These are phyloP conservation scores for Hipposideros armiger DNA, from an alignment of 2,113 vertebrate genomes.

Conservation along the genomic window DNA sequence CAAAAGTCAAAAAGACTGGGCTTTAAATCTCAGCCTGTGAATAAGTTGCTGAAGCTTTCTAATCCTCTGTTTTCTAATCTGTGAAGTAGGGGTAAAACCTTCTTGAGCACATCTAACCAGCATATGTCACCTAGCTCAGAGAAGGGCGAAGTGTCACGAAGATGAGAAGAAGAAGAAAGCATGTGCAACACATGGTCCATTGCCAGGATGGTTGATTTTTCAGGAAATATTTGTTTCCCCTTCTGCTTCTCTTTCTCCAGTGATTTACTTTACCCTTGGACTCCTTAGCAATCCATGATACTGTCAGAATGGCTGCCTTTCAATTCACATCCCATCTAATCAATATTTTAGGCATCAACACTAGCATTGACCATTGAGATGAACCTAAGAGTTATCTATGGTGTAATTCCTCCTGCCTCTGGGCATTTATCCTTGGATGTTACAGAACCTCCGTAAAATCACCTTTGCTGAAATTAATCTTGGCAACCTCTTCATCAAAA, in stretches of 20 bases:
- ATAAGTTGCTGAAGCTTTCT: neutral
- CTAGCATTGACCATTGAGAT: neutral
- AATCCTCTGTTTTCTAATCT: neutral
- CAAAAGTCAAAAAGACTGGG: neutral
- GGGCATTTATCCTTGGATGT: neutral
- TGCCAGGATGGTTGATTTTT: neutral
- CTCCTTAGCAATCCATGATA: neutral
- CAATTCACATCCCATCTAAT: neutral
- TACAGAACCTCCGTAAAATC: neutral
- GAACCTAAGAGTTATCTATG: neutral
- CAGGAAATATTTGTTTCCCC: slow-evolving; percentile 7
- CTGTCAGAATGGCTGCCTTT: neutral
- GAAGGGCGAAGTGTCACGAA: neutral
- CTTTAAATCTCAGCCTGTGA: neutral
- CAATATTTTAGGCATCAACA: neutral
- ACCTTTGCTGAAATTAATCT: slow-evolving; percentile 8
- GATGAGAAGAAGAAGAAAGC: slow-evolving; percentile 48
- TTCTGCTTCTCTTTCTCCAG: neutral
- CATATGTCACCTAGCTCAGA: neutral
- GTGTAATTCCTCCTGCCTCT: neutral
- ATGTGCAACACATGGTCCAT: neutral
- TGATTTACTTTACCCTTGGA: neutral
- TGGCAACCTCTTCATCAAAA: neutral
- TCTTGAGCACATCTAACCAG: neutral
- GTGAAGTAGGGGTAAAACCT: neutral